Evolutionary conservation across 2,113 vertebrate genomes (phyloP), one percentile per base, ranked within the genome.

Genomic region (Corythoichthys haematopterus): DNA sequence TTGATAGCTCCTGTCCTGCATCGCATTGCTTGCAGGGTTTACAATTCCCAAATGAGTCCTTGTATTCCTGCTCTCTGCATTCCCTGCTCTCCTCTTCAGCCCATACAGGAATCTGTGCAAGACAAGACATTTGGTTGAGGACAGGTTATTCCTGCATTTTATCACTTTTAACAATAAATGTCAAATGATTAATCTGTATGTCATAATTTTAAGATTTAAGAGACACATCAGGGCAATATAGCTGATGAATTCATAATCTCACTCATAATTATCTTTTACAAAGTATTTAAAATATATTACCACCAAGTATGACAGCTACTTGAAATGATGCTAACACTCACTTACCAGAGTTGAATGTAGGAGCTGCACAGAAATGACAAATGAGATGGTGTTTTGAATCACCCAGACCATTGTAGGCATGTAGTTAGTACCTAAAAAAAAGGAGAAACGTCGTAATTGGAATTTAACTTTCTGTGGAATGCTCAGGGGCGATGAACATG

Each of bases 1-100:
- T 98, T 67, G 97, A 99, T 16, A 98, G 87, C 70, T 99, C 96
- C 90, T 96, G 94, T 80, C 97, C 97, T 3, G 96, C 95, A n/a
- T 96, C 94, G 69, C 97, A 99, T 60, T 96, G 95, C 75, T 88
- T 92, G 88, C 97, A 99, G 64, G 90, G 91, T 66, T 92, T 76
- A 74, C 97, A 99, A 45, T 87, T 95, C 80, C 96, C 96, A 78
- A 85, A 72, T 8, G 78, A 85, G 74, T 96, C 94, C 82, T 91
- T 92, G 90, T 93, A 98, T 85, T 99, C 96, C 76, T 96, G 96
- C 4, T 98, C 96, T 76, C 94, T 90, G 78, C 97, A 99, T 64
- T 94, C 95, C 78, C 92, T 89, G 45, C 88, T 94, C 79, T 95
- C 94, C 84, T 96, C 96, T 83, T 92, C 93, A 0, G 95, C 93